Base-by-base conservation (phyloP, 2,888 invertebrate genomes). In the Drosophila antonietae region DNA sequence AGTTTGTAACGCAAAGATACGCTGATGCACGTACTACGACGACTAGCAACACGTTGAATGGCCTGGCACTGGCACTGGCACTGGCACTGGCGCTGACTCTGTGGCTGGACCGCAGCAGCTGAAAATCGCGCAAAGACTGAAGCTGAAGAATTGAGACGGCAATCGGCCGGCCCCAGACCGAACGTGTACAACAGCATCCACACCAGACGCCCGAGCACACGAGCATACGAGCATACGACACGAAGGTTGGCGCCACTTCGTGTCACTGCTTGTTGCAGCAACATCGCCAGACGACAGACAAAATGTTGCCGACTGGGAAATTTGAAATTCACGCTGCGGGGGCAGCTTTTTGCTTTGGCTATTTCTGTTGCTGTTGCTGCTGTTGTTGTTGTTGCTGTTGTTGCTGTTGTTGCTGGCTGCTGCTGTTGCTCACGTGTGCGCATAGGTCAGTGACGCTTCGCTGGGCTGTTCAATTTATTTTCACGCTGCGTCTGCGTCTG, bases 121-220 rank as follows among this genome's bases (percentile, higher is more conserved):
- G 86, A 83, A 90, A 92, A 86, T 89, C 92, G 91, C 92, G 92
- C 88, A 87, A 92, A 90, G 91, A 92, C 92, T 92, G 83, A 91
- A 81, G 67, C 65, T 66, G 73, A 71, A 75, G 72, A 75, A 61
- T 70, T 49, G 43, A 52, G 41, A 46, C 51, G 58, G 73, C 59
- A 55, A 20, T 41, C 47, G 28, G 57, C 68, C 53, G 58, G 49
- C 44, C 51, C 44, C 47, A 31, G 37, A 39, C 57, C 49, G 51
- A 65, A 53, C 53, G 35, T 35, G 51, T 51, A 28, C 69, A 73
- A 68, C 73, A 73, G 74, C 73, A 74, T 68, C 73, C 64, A 51
- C 41, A 31, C n/a, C 12, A 46, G 18, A 7, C 5, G 35, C 18
- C 58, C 37, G 44, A 37, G 49, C 28, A 23, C 53, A 59, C 68